Conservation (phyloP, 1,140 invertebrate genomes). For the Sarcophaga peregrina region DNA sequence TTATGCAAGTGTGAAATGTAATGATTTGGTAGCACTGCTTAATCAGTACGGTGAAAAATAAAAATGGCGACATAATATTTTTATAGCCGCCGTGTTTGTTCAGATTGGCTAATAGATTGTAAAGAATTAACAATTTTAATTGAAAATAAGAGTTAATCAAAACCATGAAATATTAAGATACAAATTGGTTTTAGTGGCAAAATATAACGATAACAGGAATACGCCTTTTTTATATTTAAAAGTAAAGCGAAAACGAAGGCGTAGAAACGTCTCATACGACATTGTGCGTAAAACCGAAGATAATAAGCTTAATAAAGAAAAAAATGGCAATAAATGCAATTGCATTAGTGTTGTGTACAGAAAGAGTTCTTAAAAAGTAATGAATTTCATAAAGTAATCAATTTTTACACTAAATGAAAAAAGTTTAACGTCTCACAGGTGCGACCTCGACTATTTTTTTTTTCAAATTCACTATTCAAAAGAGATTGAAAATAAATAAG, state of each 20-base stretch:
- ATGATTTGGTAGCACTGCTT: conserved; percentile 3
- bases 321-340: neutral
- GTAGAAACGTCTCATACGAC: conserved; percentile 16
- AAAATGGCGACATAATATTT: conserved; percentile 25
- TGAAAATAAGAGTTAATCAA: neutral
- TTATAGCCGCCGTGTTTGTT: conserved; percentile 17
- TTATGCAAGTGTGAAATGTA: too few species aligned
- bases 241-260: neutral
- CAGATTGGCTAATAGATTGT: conserved; percentile 3
- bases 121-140: neutral
- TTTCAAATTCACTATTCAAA: neutral
- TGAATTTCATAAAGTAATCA: neutral
- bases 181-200: neutral
- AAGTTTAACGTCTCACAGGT: neutral
- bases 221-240: neutral
- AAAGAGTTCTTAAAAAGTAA: conserved; percentile 2
- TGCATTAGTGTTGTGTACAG: neutral
- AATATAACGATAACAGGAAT: neutral
- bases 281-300: conserved; percentile 24
- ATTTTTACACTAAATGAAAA: neutral
- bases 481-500: neutral
- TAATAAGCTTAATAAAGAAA: neutral
- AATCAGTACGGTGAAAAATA: conserved; percentile 10
- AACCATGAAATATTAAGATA: neutral
- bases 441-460: neutral